These are phyloP conservation scores for Idaea dimidiata DNA, from an alignment of 2,888 invertebrate genomes.

Conservation along the genomic window DNA sequence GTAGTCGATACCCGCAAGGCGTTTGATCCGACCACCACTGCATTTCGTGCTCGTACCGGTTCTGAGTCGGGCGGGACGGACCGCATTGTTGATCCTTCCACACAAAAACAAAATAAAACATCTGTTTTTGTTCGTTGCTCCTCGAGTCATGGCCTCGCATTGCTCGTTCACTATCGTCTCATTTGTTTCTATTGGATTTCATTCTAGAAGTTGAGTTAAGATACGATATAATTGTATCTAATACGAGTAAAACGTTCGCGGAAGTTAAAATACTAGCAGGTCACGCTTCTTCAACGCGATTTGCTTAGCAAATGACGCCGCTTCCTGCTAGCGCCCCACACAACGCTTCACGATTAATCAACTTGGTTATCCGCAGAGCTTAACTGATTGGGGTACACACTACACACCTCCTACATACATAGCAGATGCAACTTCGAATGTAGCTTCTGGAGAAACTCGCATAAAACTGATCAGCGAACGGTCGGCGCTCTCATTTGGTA, in stretches of 20 bases:
- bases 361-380: background rate
- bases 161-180: slow-evolving; percentile 42
- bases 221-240: background rate
- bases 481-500: background rate
- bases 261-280: slow-evolving; percentile 47
- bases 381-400: background rate
- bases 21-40: slow-evolving; percentile 56
- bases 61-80: slow-evolving; percentile 60
- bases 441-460: background rate
- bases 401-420: background rate
- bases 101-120: slow-evolving; percentile 73
- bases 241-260: slow-evolving; percentile 35
- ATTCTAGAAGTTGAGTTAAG: slow-evolving; percentile 11
- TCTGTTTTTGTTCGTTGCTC: slow-evolving; percentile 54
- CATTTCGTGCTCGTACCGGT: slow-evolving; percentile 62
- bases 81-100: slow-evolving; percentile 71
- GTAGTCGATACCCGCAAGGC: slow-evolving; percentile 60
- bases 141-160: slow-evolving; percentile 36
- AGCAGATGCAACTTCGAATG: background rate
- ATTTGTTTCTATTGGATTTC: slow-evolving; percentile 33
- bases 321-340: slow-evolving; percentile 43
- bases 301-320: slow-evolving; percentile 59
- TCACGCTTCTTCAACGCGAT: slow-evolving; percentile 61
- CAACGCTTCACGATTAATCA: slow-evolving; percentile 16
- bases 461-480: background rate